Evolutionary conservation across 2,888 invertebrate species (phyloP).

Genomic region (Latrodectus elegans): DNA sequence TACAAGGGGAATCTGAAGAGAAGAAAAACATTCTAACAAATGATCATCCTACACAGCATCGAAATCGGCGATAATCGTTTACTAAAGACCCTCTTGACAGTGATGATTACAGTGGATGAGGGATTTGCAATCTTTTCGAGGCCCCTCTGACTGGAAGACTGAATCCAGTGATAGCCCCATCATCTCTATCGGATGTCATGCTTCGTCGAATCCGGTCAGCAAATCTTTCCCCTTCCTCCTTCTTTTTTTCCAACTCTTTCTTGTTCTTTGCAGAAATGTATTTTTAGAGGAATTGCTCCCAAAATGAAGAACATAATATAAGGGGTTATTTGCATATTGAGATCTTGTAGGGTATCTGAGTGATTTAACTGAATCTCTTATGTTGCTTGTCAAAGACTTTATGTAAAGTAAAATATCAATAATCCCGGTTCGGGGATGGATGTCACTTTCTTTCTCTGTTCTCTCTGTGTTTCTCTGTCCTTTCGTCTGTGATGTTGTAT

Average conservation of each 20-base stretch:
- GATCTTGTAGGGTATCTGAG: too few species aligned
- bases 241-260: constrained; percentile 1
- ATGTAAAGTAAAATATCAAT: too few species aligned
- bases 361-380: too few species aligned
- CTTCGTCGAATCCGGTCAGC: constrained; percentile 20
- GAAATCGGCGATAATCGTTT: constrained; percentile 24
- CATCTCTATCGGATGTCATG: constrained; percentile 18
- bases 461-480: too few species aligned
- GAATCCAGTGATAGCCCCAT: constrained; percentile 10
- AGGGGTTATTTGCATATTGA: too few species aligned
- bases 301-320: too few species aligned
- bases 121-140: not conserved
- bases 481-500: too few species aligned
- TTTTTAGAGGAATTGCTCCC: not conserved
- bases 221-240: not conserved
- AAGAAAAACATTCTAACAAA: not conserved
- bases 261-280: not conserved
- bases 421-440: too few species aligned
- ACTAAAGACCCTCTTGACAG: constrained; percentile 37
- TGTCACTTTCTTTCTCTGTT: too few species aligned
- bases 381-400: too few species aligned
- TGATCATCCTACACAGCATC: constrained; percentile 10
- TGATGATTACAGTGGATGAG: constrained; percentile 22
- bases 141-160: constrained; percentile 26
- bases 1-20: not conserved